Conservation (phyloP, 2,888 invertebrate genomes). For the Ellobium chinense region DNA sequence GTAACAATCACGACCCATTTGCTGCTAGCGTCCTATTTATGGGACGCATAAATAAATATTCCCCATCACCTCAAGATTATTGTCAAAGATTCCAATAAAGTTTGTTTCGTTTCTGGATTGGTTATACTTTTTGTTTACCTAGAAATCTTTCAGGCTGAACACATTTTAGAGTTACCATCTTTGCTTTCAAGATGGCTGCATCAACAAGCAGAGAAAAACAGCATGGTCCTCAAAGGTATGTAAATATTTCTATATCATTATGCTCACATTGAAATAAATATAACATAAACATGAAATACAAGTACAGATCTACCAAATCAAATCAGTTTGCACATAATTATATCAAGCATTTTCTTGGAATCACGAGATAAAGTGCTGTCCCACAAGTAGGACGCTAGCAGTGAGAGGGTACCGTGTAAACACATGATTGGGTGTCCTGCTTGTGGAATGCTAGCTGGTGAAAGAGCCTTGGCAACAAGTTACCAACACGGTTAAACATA, state of each 20-base stretch:
- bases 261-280: no score
- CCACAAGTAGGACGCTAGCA: background rate
- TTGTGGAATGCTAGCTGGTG: no score
- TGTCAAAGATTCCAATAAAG: background rate
- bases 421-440: background rate
- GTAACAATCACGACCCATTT: no score
- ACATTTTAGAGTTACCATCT: background rate
- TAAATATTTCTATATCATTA: background rate
- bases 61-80: background rate
- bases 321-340: background rate
- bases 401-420: background rate
- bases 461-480: no score
- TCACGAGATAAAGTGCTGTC: background rate
- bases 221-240: background rate
- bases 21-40: background rate
- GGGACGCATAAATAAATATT: background rate
- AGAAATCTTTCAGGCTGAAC: background rate
- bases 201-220: background rate
- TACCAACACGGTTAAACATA: no score
- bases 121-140: background rate
- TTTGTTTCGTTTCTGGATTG: background rate
- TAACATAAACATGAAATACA: no score
- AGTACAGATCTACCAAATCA: no score
- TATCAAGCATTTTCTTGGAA: no score
- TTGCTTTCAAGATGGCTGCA: background rate